Evolutionary conservation across 2,888 invertebrate species (phyloP).

Genomic region (Erpobdella octoculata): DNA sequence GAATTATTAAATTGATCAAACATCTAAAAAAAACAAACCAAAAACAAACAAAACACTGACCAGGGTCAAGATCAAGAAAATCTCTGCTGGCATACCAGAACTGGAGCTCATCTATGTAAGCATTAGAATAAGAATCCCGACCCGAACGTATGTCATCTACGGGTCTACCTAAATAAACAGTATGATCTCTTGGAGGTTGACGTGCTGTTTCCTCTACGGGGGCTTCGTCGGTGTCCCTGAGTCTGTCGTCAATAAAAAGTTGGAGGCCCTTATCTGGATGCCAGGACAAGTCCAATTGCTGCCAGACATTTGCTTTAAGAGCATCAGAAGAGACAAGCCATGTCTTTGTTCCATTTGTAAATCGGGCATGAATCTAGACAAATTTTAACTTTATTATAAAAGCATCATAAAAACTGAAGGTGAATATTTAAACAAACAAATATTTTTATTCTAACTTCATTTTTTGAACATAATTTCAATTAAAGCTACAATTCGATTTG

Average conservation of each 20-base stretch:
- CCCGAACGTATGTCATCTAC: background rate
- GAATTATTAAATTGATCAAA: background rate
- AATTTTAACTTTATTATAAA: too few species aligned
- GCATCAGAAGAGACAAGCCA: too few species aligned
- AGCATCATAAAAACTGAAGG: too few species aligned
- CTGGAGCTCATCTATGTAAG: constrained; percentile 47
- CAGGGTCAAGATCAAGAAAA: constrained; percentile 27
- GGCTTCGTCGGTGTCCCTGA: constrained; percentile 33
- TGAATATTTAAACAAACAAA: too few species aligned
- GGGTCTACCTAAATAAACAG: constrained; percentile 41
- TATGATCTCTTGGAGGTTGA: constrained; percentile 41
- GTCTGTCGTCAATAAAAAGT: constrained; percentile 42
- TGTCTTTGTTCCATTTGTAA: too few species aligned
- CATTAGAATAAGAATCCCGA: constrained; percentile 40
- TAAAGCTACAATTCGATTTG: too few species aligned
- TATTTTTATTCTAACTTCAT: too few species aligned
- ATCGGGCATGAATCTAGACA: too few species aligned
- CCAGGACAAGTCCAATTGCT: constrained; percentile 48
- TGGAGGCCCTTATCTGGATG: constrained; percentile 43
- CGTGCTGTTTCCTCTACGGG: constrained; percentile 10
- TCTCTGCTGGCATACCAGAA: constrained; percentile 47
- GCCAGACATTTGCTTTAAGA: constrained; percentile 42
- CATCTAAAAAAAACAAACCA: background rate
- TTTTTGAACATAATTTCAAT: too few species aligned
- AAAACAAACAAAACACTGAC: background rate